These are phyloP conservation scores for Trissolcus japonicus DNA, from an alignment of 2,888 invertebrate genomes.

Conservation along the genomic window DNA sequence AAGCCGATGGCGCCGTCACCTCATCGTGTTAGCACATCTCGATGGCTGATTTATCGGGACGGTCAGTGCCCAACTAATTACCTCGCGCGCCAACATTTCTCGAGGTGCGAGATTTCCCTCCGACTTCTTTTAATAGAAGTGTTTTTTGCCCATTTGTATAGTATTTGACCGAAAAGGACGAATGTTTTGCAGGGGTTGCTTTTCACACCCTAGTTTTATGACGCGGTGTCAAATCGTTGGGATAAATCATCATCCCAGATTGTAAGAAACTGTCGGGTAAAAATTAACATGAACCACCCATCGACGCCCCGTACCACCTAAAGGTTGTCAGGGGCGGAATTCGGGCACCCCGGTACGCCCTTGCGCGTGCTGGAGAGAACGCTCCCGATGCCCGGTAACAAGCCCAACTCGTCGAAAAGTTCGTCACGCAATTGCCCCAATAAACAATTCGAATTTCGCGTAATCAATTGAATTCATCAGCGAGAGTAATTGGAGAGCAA, in stretches of 20 bases:
- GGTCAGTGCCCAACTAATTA: no score
- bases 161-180: no score
- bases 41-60: conserved; percentile 42
- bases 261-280: conserved; percentile 53
- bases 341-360: conserved; percentile 69
- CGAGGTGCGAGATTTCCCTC: no score
- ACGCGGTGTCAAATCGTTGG: conserved; percentile 15
- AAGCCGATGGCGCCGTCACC: conserved; percentile 74
- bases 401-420: conserved; percentile 35
- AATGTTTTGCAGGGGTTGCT: no score
- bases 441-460: conserved; percentile 8
- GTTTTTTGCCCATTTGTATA: no score
- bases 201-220: no score
- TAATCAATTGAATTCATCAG: conserved; percentile 34
- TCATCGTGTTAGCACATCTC: conserved; percentile 56
- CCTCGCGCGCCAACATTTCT: no score
- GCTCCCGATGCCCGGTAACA: conserved; percentile 59
- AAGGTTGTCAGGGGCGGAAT: conserved; percentile 75
- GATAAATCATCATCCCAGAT: conserved; percentile 47
- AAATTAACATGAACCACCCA: conserved; percentile 69
- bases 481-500: neutral
- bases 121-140: no score
- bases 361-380: conserved; percentile 71
- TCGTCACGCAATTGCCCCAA: conserved; percentile 19
- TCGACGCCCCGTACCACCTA: conserved; percentile 75